Percentiles rank a stretch among this genome's conserved stretches.
Conservation (phyloP, 2,888 invertebrate genomes). For the Flexamia atlantica region DNA sequence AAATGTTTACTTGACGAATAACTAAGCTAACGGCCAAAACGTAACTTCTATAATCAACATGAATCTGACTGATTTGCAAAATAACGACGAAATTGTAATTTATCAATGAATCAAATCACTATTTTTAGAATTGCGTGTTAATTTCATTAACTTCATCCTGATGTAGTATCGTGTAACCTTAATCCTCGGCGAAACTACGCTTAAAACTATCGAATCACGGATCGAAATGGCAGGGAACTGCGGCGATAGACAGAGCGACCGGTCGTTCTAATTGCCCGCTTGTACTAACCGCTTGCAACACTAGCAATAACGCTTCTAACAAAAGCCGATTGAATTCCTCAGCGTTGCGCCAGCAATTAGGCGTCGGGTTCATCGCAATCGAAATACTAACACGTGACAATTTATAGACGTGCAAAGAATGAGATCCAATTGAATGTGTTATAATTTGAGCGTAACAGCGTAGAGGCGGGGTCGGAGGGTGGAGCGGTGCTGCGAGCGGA, state of each 20-base stretch:
- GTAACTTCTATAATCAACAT: too few relatives aligned
- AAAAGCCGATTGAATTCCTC: constrained; percentile 42
- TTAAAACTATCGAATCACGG: too few relatives aligned
- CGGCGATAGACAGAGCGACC: neutral
- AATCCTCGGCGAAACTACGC: too few relatives aligned
- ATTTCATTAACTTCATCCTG: too few relatives aligned
- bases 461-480: constrained; percentile 27
- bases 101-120: too few relatives aligned
- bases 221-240: neutral
- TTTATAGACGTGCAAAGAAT: constrained; percentile 49
- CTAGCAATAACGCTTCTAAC: constrained; percentile 21
- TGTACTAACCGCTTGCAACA: constrained; percentile 4
- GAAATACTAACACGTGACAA: constrained; percentile 49
- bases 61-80: too few relatives aligned
- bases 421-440: constrained; percentile 43
- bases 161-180: too few relatives aligned
- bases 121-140: too few relatives aligned
- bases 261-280: constrained; percentile 2
- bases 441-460: constrained; percentile 37
- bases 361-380: constrained; percentile 22
- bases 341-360: constrained; percentile 29
- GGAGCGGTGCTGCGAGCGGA: neutral
- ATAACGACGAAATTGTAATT: too few relatives aligned
- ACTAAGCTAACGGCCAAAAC: too few relatives aligned
- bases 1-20: too few relatives aligned